Evolutionary conservation across 1,140 invertebrate species (phyloP), one percentile per base, ranked within the genome.

Genomic region (Cotesia glomerata): DNA sequence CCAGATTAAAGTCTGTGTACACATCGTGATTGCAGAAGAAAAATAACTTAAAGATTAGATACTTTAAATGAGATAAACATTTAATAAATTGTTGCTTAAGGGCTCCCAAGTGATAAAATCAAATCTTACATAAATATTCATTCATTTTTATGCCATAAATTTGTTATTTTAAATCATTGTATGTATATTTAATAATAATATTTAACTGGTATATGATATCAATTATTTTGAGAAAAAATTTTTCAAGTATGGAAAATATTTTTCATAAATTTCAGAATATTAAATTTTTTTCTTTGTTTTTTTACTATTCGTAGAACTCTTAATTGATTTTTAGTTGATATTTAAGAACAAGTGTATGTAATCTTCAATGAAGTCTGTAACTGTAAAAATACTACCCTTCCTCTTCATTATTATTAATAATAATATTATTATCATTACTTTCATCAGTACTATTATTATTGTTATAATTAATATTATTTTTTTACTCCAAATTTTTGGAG

Each of bases 1-100:
- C 61, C 69, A 65, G 69, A 71, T 71, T 32, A 64, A 61, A 65
- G 32, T 71, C 51, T 71, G 69, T 18, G 63, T 26, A 65, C n/a
- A 64, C 45, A 49, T 52, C 52, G 65, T 56, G 34, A 56, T 68
- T 26, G 65, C 54, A 68, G 49, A 54, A 54, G 18, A 32, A 68
- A 56, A 26, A 26, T 26, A 66, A 51, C 36, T 66, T n/a, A 34
- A 66, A 18, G 49, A 64, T 64, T 45, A 45, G 32, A 66, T 13
- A 66, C 45, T 49, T 18, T 52, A 26, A 66, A 45, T 66, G 64
- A 26, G 64, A 66, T 32, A 51, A 51, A 52, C 14, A 45, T 35
- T n/a, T n/a, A 35, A 13, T 36, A 64, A 54, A n/a, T 16, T n/a
- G 14, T 54, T 54, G 52, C 52, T 54, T 54, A 54, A 54, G 52